Conservation (phyloP, 1,140 invertebrate species). For the Drosophila arawakana region DNA sequence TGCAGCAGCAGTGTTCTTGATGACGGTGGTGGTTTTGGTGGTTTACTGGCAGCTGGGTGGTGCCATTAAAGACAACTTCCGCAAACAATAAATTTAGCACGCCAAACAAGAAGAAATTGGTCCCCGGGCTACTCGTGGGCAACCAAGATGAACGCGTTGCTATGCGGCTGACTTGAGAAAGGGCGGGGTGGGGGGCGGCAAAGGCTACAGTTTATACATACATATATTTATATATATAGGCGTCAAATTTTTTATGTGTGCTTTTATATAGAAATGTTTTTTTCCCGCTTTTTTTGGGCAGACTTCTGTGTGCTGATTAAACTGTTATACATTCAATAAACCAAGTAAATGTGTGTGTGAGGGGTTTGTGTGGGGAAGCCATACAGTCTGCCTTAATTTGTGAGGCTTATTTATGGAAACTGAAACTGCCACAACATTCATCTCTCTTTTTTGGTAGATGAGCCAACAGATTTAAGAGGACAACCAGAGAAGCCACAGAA, state of each 20-base stretch:
- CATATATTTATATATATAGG: slow-evolving; percentile 8
- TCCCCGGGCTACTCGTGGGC: slow-evolving; percentile 33
- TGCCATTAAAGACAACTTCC: slow-evolving; percentile 80
- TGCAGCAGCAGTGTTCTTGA: not conserved
- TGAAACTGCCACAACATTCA: slow-evolving; percentile 10
- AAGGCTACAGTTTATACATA: not conserved
- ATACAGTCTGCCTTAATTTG: slow-evolving; percentile 62
- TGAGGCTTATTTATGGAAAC: slow-evolving; percentile 69
- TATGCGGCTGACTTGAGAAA: not conserved
- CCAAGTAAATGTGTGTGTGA: not conserved
- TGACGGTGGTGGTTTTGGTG: not conserved
- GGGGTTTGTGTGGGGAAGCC: slow-evolving; percentile 1
- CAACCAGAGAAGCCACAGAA: slow-evolving; percentile 47
- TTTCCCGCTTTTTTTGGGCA: not conserved
- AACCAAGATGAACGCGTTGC: slow-evolving; percentile 38
- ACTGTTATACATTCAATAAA: slow-evolving; percentile 50
- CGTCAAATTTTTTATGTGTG: slow-evolving; percentile 22
- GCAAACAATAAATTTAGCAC: slow-evolving; percentile 74
- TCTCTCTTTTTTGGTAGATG: slow-evolving; percentile 20
- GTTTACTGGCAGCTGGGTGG: slow-evolving; percentile 50
- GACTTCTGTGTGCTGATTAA: slow-evolving; percentile 54
- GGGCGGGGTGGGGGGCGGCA: not conserved
- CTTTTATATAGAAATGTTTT: slow-evolving; percentile 11
- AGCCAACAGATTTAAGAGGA: slow-evolving; percentile 52
- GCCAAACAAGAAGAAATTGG: slow-evolving; percentile 58